Percentiles rank a stretch among this genome's conserved stretches.
phyloP scores from a whole-genome alignment of 2,797 vertebrate genomes.

The Apogon hyalosoma region DNA sequence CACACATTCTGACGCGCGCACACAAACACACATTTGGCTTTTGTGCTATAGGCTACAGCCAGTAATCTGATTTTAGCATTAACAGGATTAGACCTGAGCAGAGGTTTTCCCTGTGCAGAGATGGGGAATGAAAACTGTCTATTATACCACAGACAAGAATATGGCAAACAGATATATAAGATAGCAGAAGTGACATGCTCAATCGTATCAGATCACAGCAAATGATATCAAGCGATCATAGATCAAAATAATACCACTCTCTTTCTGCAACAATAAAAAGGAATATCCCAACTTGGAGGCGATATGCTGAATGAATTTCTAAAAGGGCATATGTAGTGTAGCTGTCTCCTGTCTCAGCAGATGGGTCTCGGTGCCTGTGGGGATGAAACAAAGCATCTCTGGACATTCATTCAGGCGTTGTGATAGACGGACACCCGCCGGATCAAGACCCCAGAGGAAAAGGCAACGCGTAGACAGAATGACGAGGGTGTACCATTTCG shows the following conservation, averaged over 20 bases:
- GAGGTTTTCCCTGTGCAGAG: slow-evolving; percentile 54
- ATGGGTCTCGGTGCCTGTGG: slow-evolving; percentile 42
- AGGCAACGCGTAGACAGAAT: slow-evolving; percentile 51
- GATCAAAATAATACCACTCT: slow-evolving; percentile 54
- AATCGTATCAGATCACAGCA: slow-evolving; percentile 59
- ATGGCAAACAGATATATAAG: slow-evolving; percentile 60
- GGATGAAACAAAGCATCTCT: slow-evolving; percentile 57
- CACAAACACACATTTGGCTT: slow-evolving; percentile 39
- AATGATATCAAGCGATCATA: slow-evolving; percentile 63
- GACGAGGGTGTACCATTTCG: slow-evolving; percentile 51
- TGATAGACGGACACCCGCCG: slow-evolving; percentile 71
- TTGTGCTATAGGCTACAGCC: slow-evolving; percentile 53
- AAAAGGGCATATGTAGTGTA: slow-evolving; percentile 24
- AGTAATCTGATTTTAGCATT: slow-evolving; percentile 75
- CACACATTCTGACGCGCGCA: slow-evolving; percentile 20
- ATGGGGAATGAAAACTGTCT: slow-evolving; percentile 68
- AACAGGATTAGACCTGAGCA: slow-evolving; percentile 76
- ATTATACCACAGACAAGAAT: slow-evolving; percentile 58
- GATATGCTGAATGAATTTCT: slow-evolving; percentile 41
- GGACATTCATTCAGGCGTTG: slow-evolving; percentile 60
- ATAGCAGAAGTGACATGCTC: slow-evolving; percentile 59
- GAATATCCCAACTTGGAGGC: slow-evolving; percentile 21
- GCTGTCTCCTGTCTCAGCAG: slow-evolving; percentile 48
- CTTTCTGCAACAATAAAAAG: slow-evolving; percentile 8
- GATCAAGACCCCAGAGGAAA: slow-evolving; percentile 60